Base-by-base conservation (phyloP, 1,140 invertebrate species). In the Eulimnadia texana region DNA sequence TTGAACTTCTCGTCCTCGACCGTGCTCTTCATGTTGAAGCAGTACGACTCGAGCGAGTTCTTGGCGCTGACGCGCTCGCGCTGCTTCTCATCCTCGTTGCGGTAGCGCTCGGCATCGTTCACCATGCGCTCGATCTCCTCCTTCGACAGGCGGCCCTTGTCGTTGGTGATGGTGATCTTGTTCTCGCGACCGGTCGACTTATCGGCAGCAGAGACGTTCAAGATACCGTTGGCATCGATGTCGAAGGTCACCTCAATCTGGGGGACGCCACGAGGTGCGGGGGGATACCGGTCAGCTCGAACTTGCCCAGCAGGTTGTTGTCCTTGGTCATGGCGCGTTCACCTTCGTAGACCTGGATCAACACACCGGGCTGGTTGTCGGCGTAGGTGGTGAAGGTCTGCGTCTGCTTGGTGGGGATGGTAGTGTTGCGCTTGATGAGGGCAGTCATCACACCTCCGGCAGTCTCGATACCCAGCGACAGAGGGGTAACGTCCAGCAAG, bases 51-150 rank as follows among this genome's bases (percentile, higher is more conserved):
- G n/a, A 93, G 75, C 61, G 79, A 77, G 70, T 94, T 94, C 65
- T 87, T 84, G 1, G 82, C 74, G 57, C 78, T 70, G 13, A 93
- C 81, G 54, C 80, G 77, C 58, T 83, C 77, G 56, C 76, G 77
- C 58, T 82, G 79, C 49, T 77, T 77, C 33, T 85, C 82, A 55
- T 71, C 70, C 50, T 72, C 70, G 16, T 59, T 58, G 50, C 67
- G 67, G 58, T 64, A 71, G 22, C 65, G 63, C 16, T 71, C 77
- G 72, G 72, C 60, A 76, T 69, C 16, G n/a, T 50, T 72, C 11
- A 97, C 77, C 93, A 96, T 97, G 28, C 84, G 78, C 67, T 95
- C 90, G 66, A 96, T 96, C 67, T 96, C 91, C 23, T 86, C 85
- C 69, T 93, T 91, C 23, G 82, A 85, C 2, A 96, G 76, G 20